Evolutionary conservation across 2,797 vertebrate species (phyloP).

Genomic region (Vultur gryphus): DNA sequence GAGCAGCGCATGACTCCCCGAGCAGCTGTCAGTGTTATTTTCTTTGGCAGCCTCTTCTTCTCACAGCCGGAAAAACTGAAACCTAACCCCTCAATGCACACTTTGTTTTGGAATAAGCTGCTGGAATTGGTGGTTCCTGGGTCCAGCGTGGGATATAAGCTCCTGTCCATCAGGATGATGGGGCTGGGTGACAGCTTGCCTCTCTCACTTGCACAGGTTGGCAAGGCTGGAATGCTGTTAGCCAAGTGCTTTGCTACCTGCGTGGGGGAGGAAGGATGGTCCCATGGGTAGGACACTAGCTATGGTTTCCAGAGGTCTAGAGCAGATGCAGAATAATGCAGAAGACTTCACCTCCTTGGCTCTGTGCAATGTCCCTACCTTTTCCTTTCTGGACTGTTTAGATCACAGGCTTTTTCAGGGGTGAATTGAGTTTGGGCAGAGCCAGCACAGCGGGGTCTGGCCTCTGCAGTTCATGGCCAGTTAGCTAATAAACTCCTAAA

Average conservation of each 20-base stretch:
- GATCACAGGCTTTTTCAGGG: not conserved
- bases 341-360: not conserved
- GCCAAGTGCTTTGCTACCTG: not conserved
- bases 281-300: not conserved
- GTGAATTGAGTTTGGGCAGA: not conserved
- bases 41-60: constrained; percentile 42
- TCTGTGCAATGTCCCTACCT: not conserved
- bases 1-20: not conserved
- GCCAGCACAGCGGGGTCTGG: not conserved
- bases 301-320: not conserved
- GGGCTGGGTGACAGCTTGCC: constrained; percentile 26
- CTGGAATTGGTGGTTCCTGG: constrained; percentile 17
- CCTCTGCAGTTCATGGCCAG: not conserved
- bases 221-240: not conserved
- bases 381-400: not conserved
- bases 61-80: constrained; percentile 36
- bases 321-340: not conserved
- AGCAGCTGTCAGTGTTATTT: constrained; percentile 59
- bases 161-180: constrained; percentile 49
- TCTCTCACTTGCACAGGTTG: not conserved
- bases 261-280: not conserved
- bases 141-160: not conserved
- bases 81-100: constrained; percentile 18
- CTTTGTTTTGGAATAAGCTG: constrained; percentile 51
- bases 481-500: not conserved